Evolutionary conservation across 2,797 vertebrate genomes (phyloP).

Genomic region (Onychomys arenicola): DNA sequence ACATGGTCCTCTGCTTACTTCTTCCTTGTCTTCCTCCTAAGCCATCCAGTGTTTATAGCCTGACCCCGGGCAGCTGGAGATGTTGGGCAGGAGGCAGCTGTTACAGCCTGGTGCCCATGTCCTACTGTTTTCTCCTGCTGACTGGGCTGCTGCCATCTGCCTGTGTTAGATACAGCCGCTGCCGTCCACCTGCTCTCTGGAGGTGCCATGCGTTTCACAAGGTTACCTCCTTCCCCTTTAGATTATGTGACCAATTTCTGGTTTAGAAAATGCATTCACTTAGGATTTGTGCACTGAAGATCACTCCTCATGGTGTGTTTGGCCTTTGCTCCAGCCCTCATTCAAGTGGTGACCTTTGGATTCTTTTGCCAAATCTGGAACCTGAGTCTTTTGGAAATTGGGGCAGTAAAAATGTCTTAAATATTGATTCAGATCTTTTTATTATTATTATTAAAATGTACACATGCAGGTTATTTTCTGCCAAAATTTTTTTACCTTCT

Average conservation of each 20-base stretch:
- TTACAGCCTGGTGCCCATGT: not conserved
- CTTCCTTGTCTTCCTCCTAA: not conserved
- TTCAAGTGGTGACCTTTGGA: not conserved
- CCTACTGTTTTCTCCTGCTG: not conserved
- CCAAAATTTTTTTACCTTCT: not conserved
- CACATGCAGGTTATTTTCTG: not conserved
- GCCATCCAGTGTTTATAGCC: not conserved
- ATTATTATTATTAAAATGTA: not conserved
- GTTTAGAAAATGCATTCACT: not conserved
- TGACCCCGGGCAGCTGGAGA: not conserved
- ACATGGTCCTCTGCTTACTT: not conserved
- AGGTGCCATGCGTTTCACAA: not conserved
- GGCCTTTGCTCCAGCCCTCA: not conserved
- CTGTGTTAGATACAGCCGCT: not conserved
- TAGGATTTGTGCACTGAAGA: not conserved
- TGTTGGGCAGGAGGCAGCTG: not conserved
- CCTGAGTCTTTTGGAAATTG: conserved; percentile 21
- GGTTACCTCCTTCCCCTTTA: not conserved
- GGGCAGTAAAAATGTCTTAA: not conserved
- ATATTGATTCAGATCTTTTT: not conserved
- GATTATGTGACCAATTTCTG: not conserved
- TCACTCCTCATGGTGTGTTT: not conserved
- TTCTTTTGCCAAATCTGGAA: not conserved
- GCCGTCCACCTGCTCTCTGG: not conserved
- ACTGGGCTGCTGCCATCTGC: not conserved